Evolutionary conservation across 2,888 invertebrate genomes (phyloP).

Genomic region (Ptilodon capucinus): DNA sequence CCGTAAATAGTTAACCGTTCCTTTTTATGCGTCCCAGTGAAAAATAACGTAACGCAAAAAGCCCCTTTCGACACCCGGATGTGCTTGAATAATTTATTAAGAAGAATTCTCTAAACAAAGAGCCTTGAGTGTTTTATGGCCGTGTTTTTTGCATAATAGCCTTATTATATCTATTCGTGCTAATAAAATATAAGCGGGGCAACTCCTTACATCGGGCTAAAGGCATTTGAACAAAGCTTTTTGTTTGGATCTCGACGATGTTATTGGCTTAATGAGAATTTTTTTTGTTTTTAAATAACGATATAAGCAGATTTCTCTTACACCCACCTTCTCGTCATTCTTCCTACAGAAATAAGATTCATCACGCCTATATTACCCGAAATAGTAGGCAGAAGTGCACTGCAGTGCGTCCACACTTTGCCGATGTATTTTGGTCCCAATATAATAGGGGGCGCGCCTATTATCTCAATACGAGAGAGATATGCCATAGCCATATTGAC

Average conservation of each 20-base stretch:
- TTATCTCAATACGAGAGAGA: too few relatives aligned
- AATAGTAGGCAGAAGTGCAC: too few relatives aligned
- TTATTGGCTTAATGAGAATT: background rate
- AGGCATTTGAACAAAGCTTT: conserved; percentile 3
- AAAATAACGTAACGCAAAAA: conserved; percentile 57
- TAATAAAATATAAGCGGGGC: conserved; percentile 20
- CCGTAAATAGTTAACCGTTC: conserved; percentile 44
- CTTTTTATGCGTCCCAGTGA: conserved; percentile 43
- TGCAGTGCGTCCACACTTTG: too few relatives aligned
- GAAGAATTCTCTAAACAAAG: conserved; percentile 52
- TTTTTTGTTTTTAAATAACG: too few relatives aligned
- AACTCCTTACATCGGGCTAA: conserved; percentile 6
- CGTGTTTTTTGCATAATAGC: conserved; percentile 32
- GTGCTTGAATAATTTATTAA: conserved; percentile 59
- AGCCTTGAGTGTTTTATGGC: conserved; percentile 44
- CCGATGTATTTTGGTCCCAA: too few relatives aligned
- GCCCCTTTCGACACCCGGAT: conserved; percentile 55
- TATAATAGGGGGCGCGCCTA: too few relatives aligned
- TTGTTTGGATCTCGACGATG: background rate
- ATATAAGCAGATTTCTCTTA: too few relatives aligned
- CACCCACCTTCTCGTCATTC: too few relatives aligned
- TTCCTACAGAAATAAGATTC: too few relatives aligned
- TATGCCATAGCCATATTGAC: too few relatives aligned
- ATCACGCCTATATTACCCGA: too few relatives aligned
- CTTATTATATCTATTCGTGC: conserved; percentile 24